Percentiles rank a stretch among this genome's conserved stretches.
phyloP scores from a whole-genome alignment of 2,888 invertebrate genomes.

The Podotricha telesiphe region DNA sequence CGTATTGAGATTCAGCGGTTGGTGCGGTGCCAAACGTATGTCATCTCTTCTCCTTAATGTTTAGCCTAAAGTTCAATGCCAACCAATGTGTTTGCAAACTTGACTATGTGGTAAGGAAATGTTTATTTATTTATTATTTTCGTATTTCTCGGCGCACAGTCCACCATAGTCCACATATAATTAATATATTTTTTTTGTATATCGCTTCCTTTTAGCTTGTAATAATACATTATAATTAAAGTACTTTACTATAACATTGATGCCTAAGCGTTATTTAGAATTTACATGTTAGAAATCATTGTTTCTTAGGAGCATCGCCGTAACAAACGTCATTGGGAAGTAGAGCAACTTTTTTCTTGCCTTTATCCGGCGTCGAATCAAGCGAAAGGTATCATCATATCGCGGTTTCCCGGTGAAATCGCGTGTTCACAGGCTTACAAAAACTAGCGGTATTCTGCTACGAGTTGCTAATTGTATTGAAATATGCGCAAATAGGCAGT shows the following conservation, averaged over 20 bases:
- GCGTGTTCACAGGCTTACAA: conserved; percentile 74
- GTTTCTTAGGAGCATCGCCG: conserved; percentile 48
- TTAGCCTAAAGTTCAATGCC: conserved; percentile 73
- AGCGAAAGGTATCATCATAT: conserved; percentile 79
- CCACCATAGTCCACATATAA: no score
- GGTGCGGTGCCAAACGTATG: conserved; percentile 72
- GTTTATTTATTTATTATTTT: conserved; percentile 11
- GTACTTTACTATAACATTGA: background rate
- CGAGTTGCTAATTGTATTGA: conserved; percentile 70
- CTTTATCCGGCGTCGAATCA: conserved; percentile 69
- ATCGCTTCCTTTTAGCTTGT: background rate
- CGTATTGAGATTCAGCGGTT: conserved; percentile 52
- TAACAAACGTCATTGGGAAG: conserved; percentile 80
- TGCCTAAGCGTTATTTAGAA: background rate
- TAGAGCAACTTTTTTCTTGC: conserved; percentile 68
- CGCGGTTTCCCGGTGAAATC: conserved; percentile 77
- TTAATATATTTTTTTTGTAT: no score
- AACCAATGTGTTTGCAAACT: conserved; percentile 45
- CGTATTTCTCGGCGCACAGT: background rate
- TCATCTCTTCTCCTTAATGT: conserved; percentile 49
- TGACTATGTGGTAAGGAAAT: conserved; percentile 21
- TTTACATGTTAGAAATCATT: conserved; percentile 24
- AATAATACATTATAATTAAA: background rate
- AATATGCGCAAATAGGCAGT: conserved; percentile 58
- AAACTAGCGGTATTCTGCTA: conserved; percentile 63